Percentiles rank a stretch among this genome's conserved stretches.
Evolutionary conservation across 2,888 invertebrate genomes (phyloP).

Genomic region (Eristalinus aeneus): DNA sequence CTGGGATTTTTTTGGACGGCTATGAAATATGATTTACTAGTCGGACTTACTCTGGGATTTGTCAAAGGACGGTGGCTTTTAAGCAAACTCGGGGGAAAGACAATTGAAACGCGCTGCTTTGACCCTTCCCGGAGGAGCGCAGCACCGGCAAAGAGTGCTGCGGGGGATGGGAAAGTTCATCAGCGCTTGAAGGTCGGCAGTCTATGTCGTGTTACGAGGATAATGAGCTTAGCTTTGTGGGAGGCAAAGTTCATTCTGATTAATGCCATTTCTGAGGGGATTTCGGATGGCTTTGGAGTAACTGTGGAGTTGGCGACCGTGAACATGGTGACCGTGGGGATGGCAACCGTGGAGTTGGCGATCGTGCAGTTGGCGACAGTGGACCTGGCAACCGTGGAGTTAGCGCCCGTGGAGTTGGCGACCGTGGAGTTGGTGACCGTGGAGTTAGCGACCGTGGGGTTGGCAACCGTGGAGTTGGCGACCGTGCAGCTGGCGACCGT

Average conservation of each 20-base stretch:
- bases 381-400: too few relatives aligned
- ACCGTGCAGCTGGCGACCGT: too few relatives aligned
- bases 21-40: not conserved
- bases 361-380: too few relatives aligned
- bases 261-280: too few relatives aligned
- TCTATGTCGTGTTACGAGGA: not conserved
- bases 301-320: too few relatives aligned
- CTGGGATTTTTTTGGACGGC: not conserved
- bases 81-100: not conserved
- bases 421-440: too few relatives aligned
- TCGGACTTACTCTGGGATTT: not conserved
- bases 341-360: too few relatives aligned
- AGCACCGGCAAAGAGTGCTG: not conserved
- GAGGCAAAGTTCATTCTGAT: not conserved
- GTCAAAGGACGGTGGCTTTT: constrained; percentile 16
- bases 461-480: too few relatives aligned
- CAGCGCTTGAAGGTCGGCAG: not conserved
- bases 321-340: too few relatives aligned
- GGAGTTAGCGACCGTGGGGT: too few relatives aligned
- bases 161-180: not conserved
- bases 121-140: not conserved
- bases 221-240: not conserved
- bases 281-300: not conserved
- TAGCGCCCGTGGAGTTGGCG: too few relatives aligned
- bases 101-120: constrained; percentile 10